Base-by-base conservation (phyloP, 2,113 vertebrate genomes). In the Thomomys bottae region DNA sequence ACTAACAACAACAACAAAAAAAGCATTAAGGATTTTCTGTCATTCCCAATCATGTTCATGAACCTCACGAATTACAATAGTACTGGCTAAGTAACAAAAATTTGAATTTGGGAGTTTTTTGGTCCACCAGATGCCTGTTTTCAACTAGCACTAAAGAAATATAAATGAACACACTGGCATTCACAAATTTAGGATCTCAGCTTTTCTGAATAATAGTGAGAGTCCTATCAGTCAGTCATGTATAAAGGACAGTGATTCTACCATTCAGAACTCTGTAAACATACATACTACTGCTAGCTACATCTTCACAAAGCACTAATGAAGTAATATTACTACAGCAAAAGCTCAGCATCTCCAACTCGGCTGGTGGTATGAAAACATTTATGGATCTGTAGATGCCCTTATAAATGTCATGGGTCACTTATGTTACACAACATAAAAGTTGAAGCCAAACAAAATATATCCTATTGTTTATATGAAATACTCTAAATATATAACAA, bases 61-160 rank as follows among this genome's bases (percentile, higher is more conserved):
- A 87, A 42, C 26, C n/a, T 86, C 88, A 82, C 66, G 63, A 88
- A 72, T 36, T 57, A 54, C 20, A 73, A 57, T 10, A 80, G 11
- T 34, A 75, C 34, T 66, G 61, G 11, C 32, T 67, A 67, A 67
- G 32, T 67, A n/a, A n/a, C 34, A 68, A 70, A 34, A 70, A 73
- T 54, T 90, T 76, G 70, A 84, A 84, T 84, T 57, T 77, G 63
- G 36, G 79, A 17, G 81, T 63, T 34, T 61, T 75, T 36, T 59
- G 21, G 54, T 18, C 68, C 61, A 87, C 30, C 38, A 45, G 36
- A 36, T 75, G 28, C 49, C 81, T 79, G 81, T 80, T 84, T 85
- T 26, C 59, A 34, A 84, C 54, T 71, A 76, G 75, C 79, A 78
- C 20, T 8, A 61, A 93, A 61, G 64, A 89, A 88, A 79, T 18